A percentile compares a stretch with the other conserved stretches of the same genome.
Conservation (phyloP, 2,113 vertebrate genomes). For the Paralichthys olivaceus region DNA sequence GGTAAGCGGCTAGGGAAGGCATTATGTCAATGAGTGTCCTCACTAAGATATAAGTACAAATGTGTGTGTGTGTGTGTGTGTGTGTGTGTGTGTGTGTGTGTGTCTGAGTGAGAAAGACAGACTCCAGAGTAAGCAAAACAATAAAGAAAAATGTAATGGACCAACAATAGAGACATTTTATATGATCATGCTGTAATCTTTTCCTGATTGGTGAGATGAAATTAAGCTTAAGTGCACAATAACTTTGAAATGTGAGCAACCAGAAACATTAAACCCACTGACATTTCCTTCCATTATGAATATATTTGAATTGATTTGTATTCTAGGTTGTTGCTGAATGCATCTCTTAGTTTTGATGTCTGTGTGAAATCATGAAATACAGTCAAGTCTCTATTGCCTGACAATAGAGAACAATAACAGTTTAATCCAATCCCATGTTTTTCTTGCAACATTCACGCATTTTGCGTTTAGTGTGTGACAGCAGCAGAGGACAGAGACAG, state of each 20-base stretch:
- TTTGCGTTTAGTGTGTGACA: not conserved
- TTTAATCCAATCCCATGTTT: not conserved
- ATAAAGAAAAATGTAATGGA: too few species aligned
- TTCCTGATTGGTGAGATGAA: too few species aligned
- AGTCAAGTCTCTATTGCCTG: not conserved
- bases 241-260: too few species aligned
- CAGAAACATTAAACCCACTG: not conserved
- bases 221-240: too few species aligned
- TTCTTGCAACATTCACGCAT: not conserved
- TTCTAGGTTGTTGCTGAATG: slow-evolving; percentile 4
- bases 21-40: too few species aligned
- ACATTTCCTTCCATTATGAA: not conserved
- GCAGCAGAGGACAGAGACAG: not conserved
- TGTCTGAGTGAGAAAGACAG: not conserved
- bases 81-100: slow-evolving; percentile 25
- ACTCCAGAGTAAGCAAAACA: not conserved
- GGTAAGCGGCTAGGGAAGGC: too few species aligned
- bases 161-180: too few species aligned
- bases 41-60: not conserved
- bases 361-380: slow-evolving; percentile 23
- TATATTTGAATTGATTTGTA: not conserved
- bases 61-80: slow-evolving; percentile 21
- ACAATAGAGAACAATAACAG: slow-evolving; percentile 8
- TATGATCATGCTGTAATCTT: too few species aligned
- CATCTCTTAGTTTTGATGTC: slow-evolving; percentile 29